Evolutionary conservation across 2,113 vertebrate species (phyloP), one percentile per base, ranked within the genome.

Genomic region (Callipepla californica): DNA sequence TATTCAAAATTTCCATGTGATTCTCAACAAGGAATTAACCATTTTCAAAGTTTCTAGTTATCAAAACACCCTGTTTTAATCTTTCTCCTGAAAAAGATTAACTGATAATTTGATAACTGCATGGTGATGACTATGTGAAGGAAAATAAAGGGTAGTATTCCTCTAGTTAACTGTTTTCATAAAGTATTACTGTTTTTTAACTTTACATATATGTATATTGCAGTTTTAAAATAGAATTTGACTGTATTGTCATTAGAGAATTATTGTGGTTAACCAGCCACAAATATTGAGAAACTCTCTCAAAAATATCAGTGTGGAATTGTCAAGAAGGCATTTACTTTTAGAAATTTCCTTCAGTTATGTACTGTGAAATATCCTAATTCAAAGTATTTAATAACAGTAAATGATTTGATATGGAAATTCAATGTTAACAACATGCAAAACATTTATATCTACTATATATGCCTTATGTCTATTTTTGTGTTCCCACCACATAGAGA

Each of bases 1-100:
- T 81, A 73, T 75, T 90, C 58, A 94, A 95, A 34, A 28, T 8
- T 94, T 95, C 95, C 89, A 47, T 82, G 95, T 89, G 26, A 30
- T 93, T 95, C 28, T 93, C 85, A 95, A 74, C 94, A 85, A 94
- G 57, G 63, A 88, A 92, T 94, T 96, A 93, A 89, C 48, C 92
- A 79, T 78, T 78, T 95, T 91, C 76, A 6, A 95, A 95, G 48
- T 28, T 80, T 48, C 87, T 94, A 47, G 66, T 86, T 93, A 83
- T 42, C 23, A 96, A 96, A 97, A 89, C 59, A 84, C 57, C 36
- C 74, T 85, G 67, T 91, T 94, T 72, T 32, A 81, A 80, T 92
- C 51, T 85, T 96, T 91, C 84, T 89, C 53, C 47, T 80, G 87
- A 88, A 89, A 89, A 94, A 94, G 68, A 85, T 77, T 53, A 93